Evolutionary conservation across 2,888 invertebrate genomes (phyloP), one percentile per base, ranked within the genome.

Genomic region (Pegoplata infirma): DNA sequence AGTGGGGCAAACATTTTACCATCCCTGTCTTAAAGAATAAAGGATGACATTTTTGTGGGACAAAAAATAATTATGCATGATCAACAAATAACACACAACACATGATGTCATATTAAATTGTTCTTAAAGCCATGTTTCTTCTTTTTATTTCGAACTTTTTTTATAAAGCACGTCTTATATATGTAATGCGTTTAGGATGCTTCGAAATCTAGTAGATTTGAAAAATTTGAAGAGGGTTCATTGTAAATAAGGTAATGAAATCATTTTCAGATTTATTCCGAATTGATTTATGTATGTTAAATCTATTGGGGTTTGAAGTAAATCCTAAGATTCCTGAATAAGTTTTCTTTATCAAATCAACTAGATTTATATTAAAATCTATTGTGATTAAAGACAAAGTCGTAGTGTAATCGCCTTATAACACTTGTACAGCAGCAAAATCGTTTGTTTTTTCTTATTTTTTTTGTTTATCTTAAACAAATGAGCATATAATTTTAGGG

Each of bases 91-190:
- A 28, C 17, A 19, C 19, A 58, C 12, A 58, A 21, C 58, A 72
- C 32, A 63, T 72, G 32, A 36, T 71, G 23, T 58, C 58, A 59
- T 46, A 61, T 44, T 49, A 56, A 72, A 67, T 77, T 67, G 66
- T 25, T 72, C 76, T 67, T 49, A 74, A 72, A 72, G 46, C 66
- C 49, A 1, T 16, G 44, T 16, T 55, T 28, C 16, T 58, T 72
- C 32, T 61, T 32, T 17, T 7, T 19, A 36, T 2, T 36, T 1
- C 36, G 8, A 25, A 2, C 4, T 36, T 36, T 36, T 32, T 47
- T 14, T 55, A 74, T 67, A 53, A 74, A 67, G 67, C 67, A 74
- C 47, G 67, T 61, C 53, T 61, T 74, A 4, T n/a, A n/a, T n/a
- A 36, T 32, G 32, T 12, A 10, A 3, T 10, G 7, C 12, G 7